phyloP scores from a whole-genome alignment of 2,888 invertebrate species.

The Panzeria rudis region DNA sequence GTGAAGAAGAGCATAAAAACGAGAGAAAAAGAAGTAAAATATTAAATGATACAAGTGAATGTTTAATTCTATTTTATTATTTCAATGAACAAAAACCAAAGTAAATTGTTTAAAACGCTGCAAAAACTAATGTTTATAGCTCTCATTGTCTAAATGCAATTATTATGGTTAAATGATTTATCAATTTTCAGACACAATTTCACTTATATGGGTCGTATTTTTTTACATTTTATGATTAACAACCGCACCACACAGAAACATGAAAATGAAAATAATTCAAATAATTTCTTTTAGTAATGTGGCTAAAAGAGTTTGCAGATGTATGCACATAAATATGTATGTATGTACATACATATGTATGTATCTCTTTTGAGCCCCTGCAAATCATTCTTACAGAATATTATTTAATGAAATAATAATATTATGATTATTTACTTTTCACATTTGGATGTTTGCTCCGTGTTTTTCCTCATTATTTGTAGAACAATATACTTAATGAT shows the following conservation, averaged over 20 bases:
- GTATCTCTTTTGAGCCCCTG: not conserved
- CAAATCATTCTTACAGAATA: not conserved
- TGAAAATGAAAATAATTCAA: not conserved
- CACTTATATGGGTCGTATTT: not conserved
- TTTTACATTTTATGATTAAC: constrained; percentile 59
- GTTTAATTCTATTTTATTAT: constrained; percentile 1
- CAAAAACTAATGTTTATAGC: constrained; percentile 43
- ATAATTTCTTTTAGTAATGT: constrained; percentile 14
- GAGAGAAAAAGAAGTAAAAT: not conserved
- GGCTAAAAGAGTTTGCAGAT: not conserved
- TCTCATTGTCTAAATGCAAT: constrained; percentile 32
- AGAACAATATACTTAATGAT: constrained; percentile 20
- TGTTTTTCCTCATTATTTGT: constrained; percentile 32
- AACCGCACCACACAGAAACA: not conserved
- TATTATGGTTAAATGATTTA: not conserved
- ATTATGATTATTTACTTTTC: constrained; percentile 7
- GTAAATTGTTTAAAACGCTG: constrained; percentile 24
- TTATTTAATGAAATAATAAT: not conserved
- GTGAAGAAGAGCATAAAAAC: not conserved
- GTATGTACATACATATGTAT: too few relatives aligned
- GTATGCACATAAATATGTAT: too few relatives aligned
- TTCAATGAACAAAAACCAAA: constrained; percentile 4
- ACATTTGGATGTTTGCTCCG: constrained; percentile 20
- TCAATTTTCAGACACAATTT: constrained; percentile 34
- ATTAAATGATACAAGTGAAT: constrained; percentile 24